phyloP scores from a whole-genome alignment of 2,113 vertebrate species.

The Oncorhynchus tshawytscha region DNA sequence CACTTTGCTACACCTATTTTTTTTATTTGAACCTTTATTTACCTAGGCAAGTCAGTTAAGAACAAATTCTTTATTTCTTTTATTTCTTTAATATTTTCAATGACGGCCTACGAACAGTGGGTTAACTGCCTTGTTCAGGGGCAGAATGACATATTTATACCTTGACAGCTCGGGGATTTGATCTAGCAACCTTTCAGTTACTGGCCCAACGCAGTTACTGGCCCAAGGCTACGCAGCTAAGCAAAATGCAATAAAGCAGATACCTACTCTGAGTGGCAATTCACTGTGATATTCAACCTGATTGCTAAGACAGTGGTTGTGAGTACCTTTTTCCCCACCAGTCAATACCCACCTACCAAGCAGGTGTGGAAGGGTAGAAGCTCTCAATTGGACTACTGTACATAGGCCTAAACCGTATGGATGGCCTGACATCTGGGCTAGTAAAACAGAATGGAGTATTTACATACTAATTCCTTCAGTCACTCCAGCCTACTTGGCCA shows the following conservation, averaged over 20 bases:
- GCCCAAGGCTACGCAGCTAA: background rate
- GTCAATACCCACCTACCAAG: background rate
- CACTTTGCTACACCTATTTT: background rate
- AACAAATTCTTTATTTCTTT: too few relatives aligned
- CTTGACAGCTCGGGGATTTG: too few relatives aligned
- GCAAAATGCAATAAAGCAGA: too few relatives aligned
- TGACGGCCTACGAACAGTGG: too few relatives aligned
- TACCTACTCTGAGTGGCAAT: background rate
- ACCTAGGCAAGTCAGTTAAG: background rate
- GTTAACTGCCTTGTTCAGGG: too few relatives aligned
- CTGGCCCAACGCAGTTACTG: too few relatives aligned
- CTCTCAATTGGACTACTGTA: background rate
- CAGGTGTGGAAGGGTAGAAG: background rate
- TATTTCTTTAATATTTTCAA: too few relatives aligned
- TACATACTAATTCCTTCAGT: constrained; percentile 3
- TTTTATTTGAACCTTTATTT: background rate
- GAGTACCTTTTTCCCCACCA: background rate
- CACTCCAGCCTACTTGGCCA: background rate
- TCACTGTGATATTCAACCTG: background rate
- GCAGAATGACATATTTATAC: too few relatives aligned
- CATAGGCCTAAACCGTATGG: background rate
- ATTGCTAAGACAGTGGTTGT: constrained; percentile 22
- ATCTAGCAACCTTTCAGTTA: too few relatives aligned
- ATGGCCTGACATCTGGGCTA: background rate
- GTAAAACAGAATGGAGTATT: constrained; percentile 3